Evolutionary conservation across 2,113 vertebrate genomes (phyloP).

Genomic region (Nothoprocta pentlandii): DNA sequence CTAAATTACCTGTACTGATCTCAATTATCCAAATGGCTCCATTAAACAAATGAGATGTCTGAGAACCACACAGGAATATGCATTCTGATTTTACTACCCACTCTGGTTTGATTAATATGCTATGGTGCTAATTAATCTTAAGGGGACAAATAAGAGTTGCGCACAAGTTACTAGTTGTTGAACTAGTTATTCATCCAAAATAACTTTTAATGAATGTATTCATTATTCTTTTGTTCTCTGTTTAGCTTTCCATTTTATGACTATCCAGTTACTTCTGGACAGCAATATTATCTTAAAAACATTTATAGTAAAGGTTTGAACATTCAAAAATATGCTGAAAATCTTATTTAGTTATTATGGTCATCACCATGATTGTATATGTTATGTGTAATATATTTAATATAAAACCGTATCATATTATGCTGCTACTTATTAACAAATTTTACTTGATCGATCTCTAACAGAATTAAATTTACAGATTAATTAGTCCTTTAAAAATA

Average conservation of each 20-base stretch:
- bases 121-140: slow-evolving; percentile 51
- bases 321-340: not conserved
- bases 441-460: not conserved
- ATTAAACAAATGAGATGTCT: slow-evolving; percentile 60
- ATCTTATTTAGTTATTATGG: not conserved
- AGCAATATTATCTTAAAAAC: not conserved
- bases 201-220: not conserved
- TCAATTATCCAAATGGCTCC: slow-evolving; percentile 58
- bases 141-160: not conserved
- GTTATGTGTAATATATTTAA: not conserved
- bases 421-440: not conserved
- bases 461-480: not conserved
- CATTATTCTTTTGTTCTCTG: not conserved
- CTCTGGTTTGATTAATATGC: slow-evolving; percentile 28
- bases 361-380: not conserved
- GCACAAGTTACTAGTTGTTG: not conserved
- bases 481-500: not conserved
- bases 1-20: slow-evolving; percentile 38
- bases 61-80: slow-evolving; percentile 8
- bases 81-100: not conserved
- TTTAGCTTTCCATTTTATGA: not conserved
- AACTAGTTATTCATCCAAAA: not conserved
- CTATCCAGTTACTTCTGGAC: not conserved
- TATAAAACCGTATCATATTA: not conserved
- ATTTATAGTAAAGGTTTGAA: not conserved